phyloP scores from a whole-genome alignment of 2,888 invertebrate genomes.

The Ophion slaviceki region DNA sequence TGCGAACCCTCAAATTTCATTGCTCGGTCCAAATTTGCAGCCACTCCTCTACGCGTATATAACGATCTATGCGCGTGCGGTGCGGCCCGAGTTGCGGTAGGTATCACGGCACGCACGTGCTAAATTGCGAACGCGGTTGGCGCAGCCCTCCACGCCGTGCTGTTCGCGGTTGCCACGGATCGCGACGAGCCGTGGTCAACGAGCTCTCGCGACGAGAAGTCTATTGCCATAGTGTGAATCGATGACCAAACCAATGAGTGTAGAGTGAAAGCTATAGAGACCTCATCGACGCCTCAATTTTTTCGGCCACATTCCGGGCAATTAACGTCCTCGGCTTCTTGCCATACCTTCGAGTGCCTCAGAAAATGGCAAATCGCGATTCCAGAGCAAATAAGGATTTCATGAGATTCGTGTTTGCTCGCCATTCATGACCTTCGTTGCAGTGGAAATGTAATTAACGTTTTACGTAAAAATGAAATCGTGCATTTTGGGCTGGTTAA shows the following conservation, averaged over 20 bases:
- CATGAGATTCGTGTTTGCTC: neutral
- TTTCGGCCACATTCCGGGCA: neutral
- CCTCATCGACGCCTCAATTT: neutral
- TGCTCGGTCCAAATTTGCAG: neutral
- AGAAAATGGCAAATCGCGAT: neutral
- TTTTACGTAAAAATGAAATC: no score
- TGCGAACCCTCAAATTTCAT: neutral
- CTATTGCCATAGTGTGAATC: neutral
- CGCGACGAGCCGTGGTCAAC: conserved; percentile 47
- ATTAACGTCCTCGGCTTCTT: neutral
- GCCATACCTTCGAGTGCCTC: neutral
- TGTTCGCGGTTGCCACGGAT: conserved; percentile 42
- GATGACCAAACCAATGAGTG: neutral
- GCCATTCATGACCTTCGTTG: neutral
- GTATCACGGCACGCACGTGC: conserved; percentile 74
- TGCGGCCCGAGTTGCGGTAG: conserved; percentile 68
- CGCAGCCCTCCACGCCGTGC: conserved; percentile 32
- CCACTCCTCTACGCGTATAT: conserved; percentile 15
- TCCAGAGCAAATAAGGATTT: neutral
- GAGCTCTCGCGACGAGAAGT: conserved; percentile 12
- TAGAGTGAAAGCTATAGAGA: neutral
- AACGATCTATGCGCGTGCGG: conserved; percentile 52
- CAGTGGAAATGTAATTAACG: no score
- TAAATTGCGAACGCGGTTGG: conserved; percentile 74
- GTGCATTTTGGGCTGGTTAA: no score